Evolutionary conservation across 2,113 vertebrate genomes (phyloP), one percentile per base, ranked within the genome.

Genomic region (Lichenostomus cassidix): DNA sequence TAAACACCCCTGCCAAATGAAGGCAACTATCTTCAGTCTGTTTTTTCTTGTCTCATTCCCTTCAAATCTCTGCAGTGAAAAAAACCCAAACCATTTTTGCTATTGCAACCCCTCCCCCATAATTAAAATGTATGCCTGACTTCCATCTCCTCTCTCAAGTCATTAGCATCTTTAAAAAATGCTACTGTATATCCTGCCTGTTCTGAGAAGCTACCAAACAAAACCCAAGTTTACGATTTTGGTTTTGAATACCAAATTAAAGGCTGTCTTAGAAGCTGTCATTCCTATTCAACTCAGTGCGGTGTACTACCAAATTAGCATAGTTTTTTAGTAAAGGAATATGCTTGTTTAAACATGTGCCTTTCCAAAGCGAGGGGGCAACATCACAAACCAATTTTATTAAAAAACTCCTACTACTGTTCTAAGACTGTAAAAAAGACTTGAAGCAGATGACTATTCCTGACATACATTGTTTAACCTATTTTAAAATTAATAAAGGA

Each of bases 231-330:
- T 98, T 97, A 98, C 95, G 95, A 97, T 97, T 98, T 98, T 96
- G 97, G 97, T 97, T 98, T 97, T 98, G 97, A 98, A 97, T 97
- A 97, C 97, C 97, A 98, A 98, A 98, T 98, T 98, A 98, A 98
- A 98, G 97, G 97, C 97, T 98, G 97, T 98, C 97, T 98, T 94
- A 10, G 97, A 97, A 98, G 96, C 97, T 98, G 97, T 98, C 97
- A 98, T 92, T 97, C 94, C 96, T 95, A 96, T 97, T 97, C 97
- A 98, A 91, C 96, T 97, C 93, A 49, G 95, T 87, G 96, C 91
- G 6, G 97, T 97, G 94, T 97, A 97, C 96, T 97, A 97, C 96
- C 94, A 97, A 97, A 98, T 98, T 98, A 98, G 96, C 96, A 97
- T 97, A 90, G 91, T 96, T 96, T 96, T 94, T 95, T 67, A 96